Conservation (phyloP, 2,888 invertebrate species). For the Andrena haemorrhoa region DNA sequence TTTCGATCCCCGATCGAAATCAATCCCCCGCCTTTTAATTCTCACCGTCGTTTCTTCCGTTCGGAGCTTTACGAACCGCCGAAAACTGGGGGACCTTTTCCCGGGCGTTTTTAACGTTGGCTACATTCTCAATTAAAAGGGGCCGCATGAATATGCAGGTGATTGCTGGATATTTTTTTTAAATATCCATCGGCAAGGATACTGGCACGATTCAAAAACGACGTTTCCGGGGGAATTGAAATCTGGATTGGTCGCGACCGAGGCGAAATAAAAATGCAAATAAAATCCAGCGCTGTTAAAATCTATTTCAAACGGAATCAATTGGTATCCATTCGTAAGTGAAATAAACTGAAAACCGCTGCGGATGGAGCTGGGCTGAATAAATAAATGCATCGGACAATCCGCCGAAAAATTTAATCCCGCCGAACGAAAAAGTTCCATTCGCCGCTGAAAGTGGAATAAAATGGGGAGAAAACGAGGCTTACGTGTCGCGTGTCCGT, state of each 20-base stretch:
- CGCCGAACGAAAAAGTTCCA: background rate
- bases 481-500: background rate
- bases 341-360: slow-evolving; percentile 44
- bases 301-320: slow-evolving; percentile 49
- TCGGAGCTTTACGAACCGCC: background rate
- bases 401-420: slow-evolving; percentile 17
- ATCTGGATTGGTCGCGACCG: slow-evolving; percentile 4
- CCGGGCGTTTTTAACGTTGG: background rate
- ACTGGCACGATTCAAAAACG: slow-evolving; percentile 39
- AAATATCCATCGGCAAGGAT: slow-evolving; percentile 40
- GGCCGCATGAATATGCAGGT: slow-evolving; percentile 9
- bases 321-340: slow-evolving; percentile 43
- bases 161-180: slow-evolving; percentile 21
- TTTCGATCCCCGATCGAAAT: background rate
- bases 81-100: background rate
- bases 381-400: slow-evolving; percentile 29
- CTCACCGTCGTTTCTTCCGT: no score
- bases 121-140: slow-evolving; percentile 21
- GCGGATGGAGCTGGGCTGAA: slow-evolving; percentile 13
- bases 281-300: slow-evolving; percentile 47
- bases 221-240: slow-evolving; percentile 45
- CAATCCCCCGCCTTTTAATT: background rate
- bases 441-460: background rate
- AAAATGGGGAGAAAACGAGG: background rate
- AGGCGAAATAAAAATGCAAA: slow-evolving; percentile 49